These are phyloP conservation scores for Siniperca knerii DNA, from an alignment of 2,113 vertebrate genomes.

Conservation along the genomic window DNA sequence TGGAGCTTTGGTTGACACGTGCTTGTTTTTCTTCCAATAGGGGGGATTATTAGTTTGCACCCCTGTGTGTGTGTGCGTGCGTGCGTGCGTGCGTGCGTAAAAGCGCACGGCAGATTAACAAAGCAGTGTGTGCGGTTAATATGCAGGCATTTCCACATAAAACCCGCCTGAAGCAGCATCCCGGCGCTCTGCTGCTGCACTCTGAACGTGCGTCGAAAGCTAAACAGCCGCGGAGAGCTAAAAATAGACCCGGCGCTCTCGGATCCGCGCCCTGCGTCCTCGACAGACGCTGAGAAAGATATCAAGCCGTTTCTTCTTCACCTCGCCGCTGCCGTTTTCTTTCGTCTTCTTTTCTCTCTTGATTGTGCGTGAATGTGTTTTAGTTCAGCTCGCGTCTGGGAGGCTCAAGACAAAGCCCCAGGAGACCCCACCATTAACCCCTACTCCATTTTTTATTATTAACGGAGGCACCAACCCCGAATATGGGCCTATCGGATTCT, in stretches of 20 bases:
- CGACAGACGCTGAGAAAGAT: constrained; percentile 68
- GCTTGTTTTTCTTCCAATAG: constrained; percentile 47
- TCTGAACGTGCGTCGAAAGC: constrained; percentile 84
- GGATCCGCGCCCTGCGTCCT: constrained; percentile 75
- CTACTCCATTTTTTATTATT: constrained; percentile 35
- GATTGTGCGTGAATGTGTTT: constrained; percentile 57
- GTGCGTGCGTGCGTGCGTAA: constrained; percentile 42
- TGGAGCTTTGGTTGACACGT: constrained; percentile 61
- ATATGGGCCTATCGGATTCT: constrained; percentile 46
- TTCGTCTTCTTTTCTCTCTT: constrained; percentile 24
- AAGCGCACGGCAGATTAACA: constrained; percentile 27
- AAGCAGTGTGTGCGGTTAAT: constrained; percentile 31
- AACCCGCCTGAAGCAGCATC: constrained; percentile 77
- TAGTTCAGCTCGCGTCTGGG: constrained; percentile 33
- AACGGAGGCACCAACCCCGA: constrained; percentile 21
- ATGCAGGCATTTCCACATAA: constrained; percentile 61
- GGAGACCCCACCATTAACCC: constrained; percentile 37
- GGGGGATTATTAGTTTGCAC: constrained; percentile 49
- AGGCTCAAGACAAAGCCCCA: constrained; percentile 37
- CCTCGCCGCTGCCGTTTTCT: constrained; percentile 18
- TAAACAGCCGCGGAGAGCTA: constrained; percentile 80
- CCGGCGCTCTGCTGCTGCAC: constrained; percentile 79
- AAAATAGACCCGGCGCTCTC: constrained; percentile 80
- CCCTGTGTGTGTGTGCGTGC: background rate
- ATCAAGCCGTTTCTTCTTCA: constrained; percentile 50